Evolutionary conservation across 2,113 vertebrate species (phyloP).

Genomic region (Colossoma macropomum): DNA sequence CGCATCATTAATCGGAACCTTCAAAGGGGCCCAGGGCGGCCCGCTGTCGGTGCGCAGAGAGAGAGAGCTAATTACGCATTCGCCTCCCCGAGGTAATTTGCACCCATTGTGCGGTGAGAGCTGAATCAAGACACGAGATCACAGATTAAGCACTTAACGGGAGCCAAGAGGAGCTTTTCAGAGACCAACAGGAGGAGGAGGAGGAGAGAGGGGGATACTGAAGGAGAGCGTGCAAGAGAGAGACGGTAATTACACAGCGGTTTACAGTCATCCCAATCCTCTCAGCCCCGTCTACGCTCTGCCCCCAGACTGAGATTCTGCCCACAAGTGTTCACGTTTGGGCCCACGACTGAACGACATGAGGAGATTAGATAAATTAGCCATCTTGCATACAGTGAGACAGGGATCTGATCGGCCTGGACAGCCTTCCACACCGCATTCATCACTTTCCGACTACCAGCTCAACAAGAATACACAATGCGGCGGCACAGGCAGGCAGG

Average conservation of each 20-base stretch:
- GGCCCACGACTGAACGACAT: neutral
- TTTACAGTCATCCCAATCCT: conserved; percentile 33
- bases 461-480: neutral
- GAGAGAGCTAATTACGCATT: conserved; percentile 68
- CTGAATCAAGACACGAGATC: conserved; percentile 77
- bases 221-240: conserved; percentile 54
- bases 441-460: conserved; percentile 4
- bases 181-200: neutral
- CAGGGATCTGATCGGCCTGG: neutral
- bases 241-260: conserved; percentile 43
- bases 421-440: conserved; percentile 19
- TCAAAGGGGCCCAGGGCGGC: conserved; percentile 28
- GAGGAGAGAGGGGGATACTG: conserved; percentile 34
- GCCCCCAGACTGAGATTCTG: neutral
- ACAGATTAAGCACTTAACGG: conserved; percentile 80
- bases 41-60: conserved; percentile 1
- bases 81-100: conserved; percentile 72
- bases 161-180: conserved; percentile 67
- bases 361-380: conserved; percentile 6
- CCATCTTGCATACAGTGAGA: neutral
- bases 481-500: neutral
- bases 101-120: conserved; percentile 73
- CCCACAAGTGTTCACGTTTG: neutral
- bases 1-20: conserved; percentile 42
- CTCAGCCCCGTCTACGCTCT: neutral